Base-by-base conservation (phyloP, 35 echinoderm and acorn worm genomes). In the Apostichopus parvimensis region DNA sequence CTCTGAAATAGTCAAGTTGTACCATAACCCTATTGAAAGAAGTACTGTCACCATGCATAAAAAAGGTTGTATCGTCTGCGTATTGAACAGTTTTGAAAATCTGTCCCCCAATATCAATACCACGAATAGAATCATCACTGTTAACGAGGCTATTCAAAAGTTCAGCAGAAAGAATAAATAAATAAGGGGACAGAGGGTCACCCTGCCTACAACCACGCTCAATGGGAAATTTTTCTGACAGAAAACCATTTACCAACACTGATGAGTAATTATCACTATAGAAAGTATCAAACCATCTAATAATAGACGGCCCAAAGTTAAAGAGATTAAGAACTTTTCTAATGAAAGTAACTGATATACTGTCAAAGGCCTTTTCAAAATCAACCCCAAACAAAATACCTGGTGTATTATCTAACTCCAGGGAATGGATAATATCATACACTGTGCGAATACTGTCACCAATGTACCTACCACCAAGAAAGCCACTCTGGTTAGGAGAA, bases 281-380 rank as follows among this genome's bases (percentile, higher is more conserved):
- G 58, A 84, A 20, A 17, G 81, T 59, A 52, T 72, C 62, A 75
- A 88, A 72, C 86, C 86, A 72, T 72, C 72, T 11, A 24, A 88
- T 34, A 53, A 88, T 34, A 34, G 28, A 34, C 28, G 28, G 28
- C 28, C 86, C 61, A 72, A 88, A 88, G 52, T 88, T 72, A 75
- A 6, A 68, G 72, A 75, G 52, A 7, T 88, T 62, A 70, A 52
- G 61, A 17, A 34, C 1, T 14, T 72, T 75, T 54, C 86, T 60
- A 18, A 88, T 62, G 14, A 88, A 88, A 3, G 9, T 12, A 25
- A 88, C 5, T 20, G 62, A 88, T 9, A 72, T 45, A 88, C n/a
- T 88, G n/a, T 88, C 22, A 9, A 88, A 88, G 4, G 24, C 86
- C 17, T n/a, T n/a, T 22, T 73, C 71, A n/a, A 73, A 73, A 73